These are phyloP conservation scores for Micrastur ruficollis DNA, from an alignment of 2,797 vertebrate genomes.

Conservation along the genomic window DNA sequence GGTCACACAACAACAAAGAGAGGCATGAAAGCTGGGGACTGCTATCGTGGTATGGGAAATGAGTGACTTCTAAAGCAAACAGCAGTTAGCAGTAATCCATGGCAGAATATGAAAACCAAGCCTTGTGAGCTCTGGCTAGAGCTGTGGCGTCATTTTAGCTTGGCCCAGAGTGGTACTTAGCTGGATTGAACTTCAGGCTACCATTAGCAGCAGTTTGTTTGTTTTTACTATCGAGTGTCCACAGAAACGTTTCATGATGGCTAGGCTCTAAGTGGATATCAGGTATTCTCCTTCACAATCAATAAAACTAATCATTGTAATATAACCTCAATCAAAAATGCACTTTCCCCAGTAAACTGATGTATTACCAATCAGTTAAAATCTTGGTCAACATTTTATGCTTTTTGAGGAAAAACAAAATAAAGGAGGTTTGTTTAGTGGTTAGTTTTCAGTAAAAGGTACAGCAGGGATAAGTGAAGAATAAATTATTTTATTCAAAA, in stretches of 20 bases:
- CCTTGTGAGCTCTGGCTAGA: background rate
- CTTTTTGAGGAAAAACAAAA: background rate
- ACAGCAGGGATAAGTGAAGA: background rate
- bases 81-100: background rate
- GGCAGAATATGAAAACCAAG: background rate
- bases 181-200: slow-evolving; percentile 27
- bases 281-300: background rate
- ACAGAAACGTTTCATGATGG: background rate
- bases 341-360: background rate
- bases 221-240: background rate
- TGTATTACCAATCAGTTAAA: background rate
- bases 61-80: slow-evolving; percentile 26
- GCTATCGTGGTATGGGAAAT: slow-evolving; percentile 10
- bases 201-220: background rate
- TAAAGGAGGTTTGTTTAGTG: background rate
- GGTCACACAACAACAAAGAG: slow-evolving; percentile 34
- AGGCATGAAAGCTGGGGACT: background rate
- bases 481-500: background rate
- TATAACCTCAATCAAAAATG: background rate
- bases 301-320: background rate
- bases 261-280: background rate
- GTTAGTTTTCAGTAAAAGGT: background rate
- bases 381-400: background rate
- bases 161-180: background rate
- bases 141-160: background rate